Conservation (phyloP, 1,140 invertebrate species). For the Aphis craccivora region DNA sequence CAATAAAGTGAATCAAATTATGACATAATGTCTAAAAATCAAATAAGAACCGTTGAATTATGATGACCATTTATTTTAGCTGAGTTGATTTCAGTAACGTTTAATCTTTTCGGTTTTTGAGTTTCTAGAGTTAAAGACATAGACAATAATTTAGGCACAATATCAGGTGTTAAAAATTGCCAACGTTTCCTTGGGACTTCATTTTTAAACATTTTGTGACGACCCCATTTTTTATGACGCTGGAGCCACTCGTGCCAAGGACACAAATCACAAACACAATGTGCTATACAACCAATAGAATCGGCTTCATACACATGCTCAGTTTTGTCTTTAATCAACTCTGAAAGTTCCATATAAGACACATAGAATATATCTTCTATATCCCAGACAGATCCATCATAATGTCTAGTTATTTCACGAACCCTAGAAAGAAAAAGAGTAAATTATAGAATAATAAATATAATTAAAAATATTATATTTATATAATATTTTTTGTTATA, state of each 20-base stretch:
- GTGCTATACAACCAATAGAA: slow-evolving; percentile 28
- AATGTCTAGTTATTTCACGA: slow-evolving; percentile 54
- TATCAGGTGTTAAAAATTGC: slow-evolving; percentile 26
- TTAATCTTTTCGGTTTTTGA: slow-evolving; percentile 42
- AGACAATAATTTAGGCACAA: background rate
- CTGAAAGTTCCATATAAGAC: slow-evolving; percentile 33
- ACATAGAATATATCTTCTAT: slow-evolving; percentile 45
- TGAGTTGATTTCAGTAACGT: slow-evolving; percentile 16
- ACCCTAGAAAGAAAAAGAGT: slow-evolving; percentile 24
- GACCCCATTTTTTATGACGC: slow-evolving; percentile 37
- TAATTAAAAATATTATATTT: background rate
- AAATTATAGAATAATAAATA: background rate
- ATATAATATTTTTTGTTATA: background rate
- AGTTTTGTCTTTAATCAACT: slow-evolving; percentile 30
- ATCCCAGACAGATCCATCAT: slow-evolving; percentile 55
- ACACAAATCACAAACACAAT: slow-evolving; percentile 54
- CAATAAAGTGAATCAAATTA: background rate
- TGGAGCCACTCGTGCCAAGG: slow-evolving; percentile 45
- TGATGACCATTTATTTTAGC: slow-evolving; percentile 44
- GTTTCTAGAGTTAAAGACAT: background rate
- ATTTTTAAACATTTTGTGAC: slow-evolving; percentile 23
- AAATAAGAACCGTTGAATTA: slow-evolving; percentile 38
- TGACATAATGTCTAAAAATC: background rate
- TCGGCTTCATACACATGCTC: slow-evolving; percentile 45
- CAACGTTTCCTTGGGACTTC: slow-evolving; percentile 29